Evolutionary conservation across 2,888 invertebrate genomes (phyloP).

Genomic region (Epicampocera succincta): DNA sequence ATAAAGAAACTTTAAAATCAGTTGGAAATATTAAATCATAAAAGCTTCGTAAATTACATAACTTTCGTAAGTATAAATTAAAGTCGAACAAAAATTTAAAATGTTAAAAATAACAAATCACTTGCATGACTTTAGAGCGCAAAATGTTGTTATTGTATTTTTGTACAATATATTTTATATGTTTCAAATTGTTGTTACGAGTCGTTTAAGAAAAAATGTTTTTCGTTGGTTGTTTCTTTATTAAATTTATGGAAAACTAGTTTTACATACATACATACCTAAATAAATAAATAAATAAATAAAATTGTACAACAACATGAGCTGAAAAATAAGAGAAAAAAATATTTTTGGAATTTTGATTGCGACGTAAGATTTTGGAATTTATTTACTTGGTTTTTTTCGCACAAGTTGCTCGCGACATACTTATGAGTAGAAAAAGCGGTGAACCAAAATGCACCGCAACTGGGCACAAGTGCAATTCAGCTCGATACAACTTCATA

Average conservation of each 20-base stretch:
- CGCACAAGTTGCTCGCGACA: constrained; percentile 47
- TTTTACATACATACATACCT: constrained; percentile 56
- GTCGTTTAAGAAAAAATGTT: background rate
- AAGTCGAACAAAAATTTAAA: constrained; percentile 11
- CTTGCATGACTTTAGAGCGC: constrained; percentile 41
- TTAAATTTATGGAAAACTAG: constrained; percentile 54
- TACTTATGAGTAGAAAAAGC: constrained; percentile 26
- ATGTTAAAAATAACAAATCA: constrained; percentile 34
- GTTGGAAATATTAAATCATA: too few relatives aligned
- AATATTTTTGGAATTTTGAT: constrained; percentile 64
- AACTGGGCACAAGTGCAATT: constrained; percentile 45
- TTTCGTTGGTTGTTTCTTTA: background rate
- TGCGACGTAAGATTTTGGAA: constrained; percentile 60
- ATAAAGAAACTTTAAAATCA: too few relatives aligned
- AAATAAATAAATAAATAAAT: constrained; percentile 7
- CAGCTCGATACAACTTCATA: background rate
- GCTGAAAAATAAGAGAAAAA: constrained; percentile 3
- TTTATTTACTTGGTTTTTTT: constrained; percentile 29
- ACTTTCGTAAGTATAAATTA: constrained; percentile 42
- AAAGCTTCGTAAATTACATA: too few relatives aligned
- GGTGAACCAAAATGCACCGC: background rate
- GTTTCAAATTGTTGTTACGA: constrained; percentile 33
- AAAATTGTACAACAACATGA: background rate
- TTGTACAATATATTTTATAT: background rate
- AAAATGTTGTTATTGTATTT: constrained; percentile 6